phyloP scores from a whole-genome alignment of 1,140 invertebrate genomes.

The Drosophila prosaltans region DNA sequence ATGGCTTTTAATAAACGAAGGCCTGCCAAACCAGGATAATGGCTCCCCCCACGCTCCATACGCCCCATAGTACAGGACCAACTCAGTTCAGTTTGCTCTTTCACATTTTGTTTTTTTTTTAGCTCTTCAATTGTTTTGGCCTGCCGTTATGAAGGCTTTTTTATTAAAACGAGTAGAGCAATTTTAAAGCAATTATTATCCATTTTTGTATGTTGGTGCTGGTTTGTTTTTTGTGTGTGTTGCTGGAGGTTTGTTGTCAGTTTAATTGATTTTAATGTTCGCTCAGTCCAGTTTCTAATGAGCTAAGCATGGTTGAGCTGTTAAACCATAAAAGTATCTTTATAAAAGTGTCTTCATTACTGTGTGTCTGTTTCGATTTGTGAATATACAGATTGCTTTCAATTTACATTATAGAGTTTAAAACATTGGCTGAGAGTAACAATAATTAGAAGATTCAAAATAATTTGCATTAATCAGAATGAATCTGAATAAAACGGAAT shows the following conservation, averaged over 20 bases:
- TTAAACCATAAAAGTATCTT: slow-evolving; percentile 24
- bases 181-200: slow-evolving; percentile 66
- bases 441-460: too few relatives aligned
- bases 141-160: slow-evolving; percentile 23
- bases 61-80: background rate
- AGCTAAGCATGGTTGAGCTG: slow-evolving; percentile 42
- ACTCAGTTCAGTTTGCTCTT: background rate
- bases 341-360: slow-evolving; percentile 6
- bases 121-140: background rate
- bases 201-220: slow-evolving; percentile 5
- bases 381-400: too few relatives aligned
- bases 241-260: slow-evolving; percentile 4
- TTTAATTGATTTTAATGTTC: slow-evolving; percentile 59
- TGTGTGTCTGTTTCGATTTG: too few relatives aligned
- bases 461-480: too few relatives aligned
- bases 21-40: slow-evolving; percentile 13
- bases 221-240: slow-evolving; percentile 19
- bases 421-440: too few relatives aligned
- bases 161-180: slow-evolving; percentile 64
- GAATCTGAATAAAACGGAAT: too few relatives aligned
- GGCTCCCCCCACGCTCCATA: background rate
- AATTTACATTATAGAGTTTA: background rate
- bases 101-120: background rate
- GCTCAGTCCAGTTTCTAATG: slow-evolving; percentile 36
- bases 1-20: slow-evolving; percentile 12